Evolutionary conservation across 2,888 invertebrate species (phyloP).

Genomic region (Ischnura elegans): DNA sequence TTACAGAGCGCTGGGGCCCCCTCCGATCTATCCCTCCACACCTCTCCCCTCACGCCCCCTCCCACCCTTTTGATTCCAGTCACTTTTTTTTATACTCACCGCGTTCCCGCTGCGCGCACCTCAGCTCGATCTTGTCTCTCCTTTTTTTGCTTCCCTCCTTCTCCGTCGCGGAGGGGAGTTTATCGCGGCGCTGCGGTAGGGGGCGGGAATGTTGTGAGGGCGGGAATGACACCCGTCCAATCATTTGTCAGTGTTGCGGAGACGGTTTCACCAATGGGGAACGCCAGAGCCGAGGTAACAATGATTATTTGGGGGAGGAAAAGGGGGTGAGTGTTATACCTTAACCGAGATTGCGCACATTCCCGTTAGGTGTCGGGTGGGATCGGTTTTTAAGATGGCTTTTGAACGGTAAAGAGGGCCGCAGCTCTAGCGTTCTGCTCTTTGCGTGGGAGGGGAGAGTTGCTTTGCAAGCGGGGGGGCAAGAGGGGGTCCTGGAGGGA

Average conservation of each 20-base stretch:
- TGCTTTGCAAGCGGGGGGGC: too few relatives aligned
- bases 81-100: neutral
- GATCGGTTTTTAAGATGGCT: slow-evolving; percentile 37
- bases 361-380: slow-evolving; percentile 60
- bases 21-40: neutral
- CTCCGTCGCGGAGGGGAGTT: too few relatives aligned
- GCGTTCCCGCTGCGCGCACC: neutral
- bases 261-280: slow-evolving; percentile 40
- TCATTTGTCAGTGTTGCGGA: slow-evolving; percentile 15
- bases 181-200: too few relatives aligned
- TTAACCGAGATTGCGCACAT: slow-evolving; percentile 56
- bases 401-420: slow-evolving; percentile 5
- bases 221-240: slow-evolving; percentile 14
- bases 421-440: neutral
- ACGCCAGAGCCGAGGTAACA: slow-evolving; percentile 26
- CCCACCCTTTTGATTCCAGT: neutral
- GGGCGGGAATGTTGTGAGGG: neutral
- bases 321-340: neutral
- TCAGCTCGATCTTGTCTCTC: neutral
- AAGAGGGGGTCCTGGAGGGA: too few relatives aligned
- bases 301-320: slow-evolving; percentile 34
- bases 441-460: neutral
- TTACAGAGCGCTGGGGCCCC: slow-evolving; percentile 32
- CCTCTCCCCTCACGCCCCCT: neutral
- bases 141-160: too few relatives aligned